Evolutionary conservation across 1,140 invertebrate species (phyloP), one percentile per base, ranked within the genome.

Genomic region (Brachystomella parvula): DNA sequence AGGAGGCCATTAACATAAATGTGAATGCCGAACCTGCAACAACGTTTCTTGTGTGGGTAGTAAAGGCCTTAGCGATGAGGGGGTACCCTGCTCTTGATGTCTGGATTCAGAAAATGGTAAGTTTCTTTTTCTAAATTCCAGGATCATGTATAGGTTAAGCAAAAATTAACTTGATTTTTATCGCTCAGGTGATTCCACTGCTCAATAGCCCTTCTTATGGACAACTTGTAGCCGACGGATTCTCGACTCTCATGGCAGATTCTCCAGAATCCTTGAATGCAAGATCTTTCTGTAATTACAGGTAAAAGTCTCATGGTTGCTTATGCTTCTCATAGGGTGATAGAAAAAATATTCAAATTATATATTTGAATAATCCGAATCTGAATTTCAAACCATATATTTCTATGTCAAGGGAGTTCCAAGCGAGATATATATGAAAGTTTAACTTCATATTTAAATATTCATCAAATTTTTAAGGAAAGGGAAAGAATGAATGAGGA

Each of bases 61-160:
- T 69, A 9, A 72, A 72, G 64, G 58, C 53, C 1, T 39, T 72
- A 21, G 67, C 71, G 9, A 67, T 72, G 67, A 47, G 68, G 44
- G 67, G 67, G 19, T 28, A 35, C 29, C 24, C 29, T 19, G 24
- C 29, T 53, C 47, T 72, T 3, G 65, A 68, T 31, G 32, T 12
- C 3, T 72, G 65, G 71, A 32, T 72, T 17, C 49, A 53, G 6
- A 61, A 61, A 9, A 68, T 57, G 32, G 69, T 67, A 60, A 53
- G 49, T 44, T 44, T 44, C n/a, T 44, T 12, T 12, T 44, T 17
- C 12, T 53, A 53, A 53, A 19, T 26, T 17, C 21, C 49, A 12
- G 21, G 9, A 53, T 17, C 6, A 9, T 53, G 49, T 3, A 26
- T 39, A 6, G 6, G 21, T 6, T 57, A 9, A 15, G 58, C 6